These are phyloP conservation scores for Australoheros scitulus DNA, from an alignment of 2,113 vertebrate genomes.

Conservation along the genomic window DNA sequence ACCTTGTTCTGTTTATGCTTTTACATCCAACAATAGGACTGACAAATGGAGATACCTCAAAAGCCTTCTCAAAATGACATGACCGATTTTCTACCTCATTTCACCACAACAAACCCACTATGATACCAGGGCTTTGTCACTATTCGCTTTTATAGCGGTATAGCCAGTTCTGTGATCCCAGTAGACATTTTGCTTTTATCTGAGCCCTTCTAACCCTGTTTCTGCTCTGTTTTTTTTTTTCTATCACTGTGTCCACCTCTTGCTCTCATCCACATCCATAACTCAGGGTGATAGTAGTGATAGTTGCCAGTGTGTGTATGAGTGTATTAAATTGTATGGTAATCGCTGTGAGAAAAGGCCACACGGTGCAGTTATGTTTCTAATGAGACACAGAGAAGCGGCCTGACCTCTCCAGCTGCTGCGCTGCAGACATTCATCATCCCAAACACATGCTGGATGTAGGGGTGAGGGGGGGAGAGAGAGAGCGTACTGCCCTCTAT, in stretches of 20 bases:
- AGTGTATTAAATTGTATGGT: conserved; percentile 52
- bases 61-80: conserved; percentile 48
- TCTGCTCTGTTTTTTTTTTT: conserved; percentile 18
- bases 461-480: conserved; percentile 5
- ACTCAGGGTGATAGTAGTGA: conserved; percentile 12
- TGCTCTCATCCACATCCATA: background rate
- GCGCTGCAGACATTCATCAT: conserved; percentile 62
- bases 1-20: conserved; percentile 33
- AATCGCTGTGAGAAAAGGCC: conserved; percentile 56
- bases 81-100: conserved; percentile 44
- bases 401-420: conserved; percentile 53
- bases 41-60: conserved; percentile 45
- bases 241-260: conserved; percentile 26
- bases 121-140: background rate
- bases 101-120: conserved; percentile 30
- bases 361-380: conserved; percentile 46
- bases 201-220: conserved; percentile 27
- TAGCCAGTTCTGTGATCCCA: conserved; percentile 34
- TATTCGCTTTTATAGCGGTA: conserved; percentile 3
- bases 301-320: conserved; percentile 33
- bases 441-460: conserved; percentile 22
- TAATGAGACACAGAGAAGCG: conserved; percentile 63
- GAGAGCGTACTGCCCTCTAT: conserved; percentile 50
- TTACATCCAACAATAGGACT: conserved; percentile 35
- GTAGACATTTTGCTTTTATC: conserved; percentile 29